Evolutionary conservation across 2,888 invertebrate species (phyloP), one percentile per base, ranked within the genome.

Genomic region (Leptopilina syphax): DNA sequence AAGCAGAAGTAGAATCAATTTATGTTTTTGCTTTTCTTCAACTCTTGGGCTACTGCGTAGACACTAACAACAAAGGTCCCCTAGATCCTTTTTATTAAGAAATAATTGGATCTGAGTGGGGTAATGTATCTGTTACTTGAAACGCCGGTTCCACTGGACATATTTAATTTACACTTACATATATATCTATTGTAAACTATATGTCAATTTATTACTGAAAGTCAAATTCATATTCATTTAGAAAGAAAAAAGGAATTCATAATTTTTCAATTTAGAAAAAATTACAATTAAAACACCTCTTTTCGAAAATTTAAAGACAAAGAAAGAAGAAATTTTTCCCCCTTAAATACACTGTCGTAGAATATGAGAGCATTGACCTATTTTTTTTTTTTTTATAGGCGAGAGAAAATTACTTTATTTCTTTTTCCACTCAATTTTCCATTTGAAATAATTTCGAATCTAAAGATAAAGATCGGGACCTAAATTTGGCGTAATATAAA

Each of bases 51-150:
- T 27, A 70, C 24, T 70, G 68, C 68, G 54, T 50, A 70, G 50
- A 70, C 50, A 70, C 50, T 67, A 50, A 13, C 68, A 70, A 70
- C 50, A 81, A 83, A 76, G 84, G 85, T 88, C 90, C 89, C 89
- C 88, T 83, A 90, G 84, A 85, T 86, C 84, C 83, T 81, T 81
- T 86, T 87, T 85, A 88, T 88, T 90, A 88, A 85, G 82, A 83
- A 86, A 82, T 88, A 89, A 90, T 90, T 90, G 88, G 83, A 85
- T 83, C 83, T 84, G 83, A 84, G 81, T 87, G 88, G 88, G 87
- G 88, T 86, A 86, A 87, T 84, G 82, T 84, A 83, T 85, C 77
- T 77, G 70, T 66, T 77, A 81, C 76, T 57, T 34, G 27, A 73
- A 73, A 73, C 57, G 27, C 27, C 13, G 50, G 50, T 44, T 50